Base-by-base conservation (phyloP, 2,113 vertebrate genomes). In the Phyllostomus discolor region DNA sequence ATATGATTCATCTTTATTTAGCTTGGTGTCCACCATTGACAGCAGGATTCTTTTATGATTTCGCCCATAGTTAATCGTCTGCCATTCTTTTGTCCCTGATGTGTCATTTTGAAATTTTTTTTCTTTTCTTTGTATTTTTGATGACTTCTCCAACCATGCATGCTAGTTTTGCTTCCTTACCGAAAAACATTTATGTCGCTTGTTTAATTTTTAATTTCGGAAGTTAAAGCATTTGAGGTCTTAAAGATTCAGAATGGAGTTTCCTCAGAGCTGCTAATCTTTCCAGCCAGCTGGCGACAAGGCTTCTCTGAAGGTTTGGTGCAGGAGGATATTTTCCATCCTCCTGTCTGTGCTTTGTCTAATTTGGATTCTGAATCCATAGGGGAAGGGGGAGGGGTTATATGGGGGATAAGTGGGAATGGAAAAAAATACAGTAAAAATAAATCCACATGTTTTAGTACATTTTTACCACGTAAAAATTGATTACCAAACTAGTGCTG, bases 401-500 rank as follows among this genome's bases (percentile, higher is more conserved):
- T 64, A 64, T 1, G 12, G 62, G 28, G 62, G 62, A 64, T 31
- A 64, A 31, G 62, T 31, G 62, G 62, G 31, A 64, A 64, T 64
- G 62, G 28, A 64, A 64, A 64, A 64, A 64, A 64, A 64, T 14
- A 31, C 62, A 64, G 31, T 31, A 64, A 64, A 31, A 64, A 31
- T 82, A 85, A 97, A 92, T 90, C 48, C 46, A 83, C 67, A 59
- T 95, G 66, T 95, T 95, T 92, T 95, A 91, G 88, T 81, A 94
- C 48, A 69, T 88, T 90, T 91, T 90, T 89, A 95, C 76, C 38
- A 46, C 4, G 6, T 67, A 62, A 90, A 78, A 41, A 90, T 88
- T 90, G 95, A 92, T 94, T 84, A 88, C 50, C 72, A 90, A 85
- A 57, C 24, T 73, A 46, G 70, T 96, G 59, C 59, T 90, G 52